Conservation (phyloP, 2,888 invertebrate genomes). For the Cremastinae sp. region DNA sequence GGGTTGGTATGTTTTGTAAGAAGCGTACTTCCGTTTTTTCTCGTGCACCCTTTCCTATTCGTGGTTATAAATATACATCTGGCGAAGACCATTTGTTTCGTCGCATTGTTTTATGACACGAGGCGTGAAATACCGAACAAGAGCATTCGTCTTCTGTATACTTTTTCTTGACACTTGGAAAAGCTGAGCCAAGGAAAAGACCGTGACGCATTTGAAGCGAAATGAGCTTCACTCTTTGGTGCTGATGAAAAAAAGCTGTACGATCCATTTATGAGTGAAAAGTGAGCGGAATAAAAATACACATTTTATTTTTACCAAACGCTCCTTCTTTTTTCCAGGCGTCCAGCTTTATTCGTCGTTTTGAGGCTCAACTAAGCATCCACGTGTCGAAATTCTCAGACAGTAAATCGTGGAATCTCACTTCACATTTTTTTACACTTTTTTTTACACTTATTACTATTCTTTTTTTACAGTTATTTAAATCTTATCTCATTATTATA, state of each 20-base stretch:
- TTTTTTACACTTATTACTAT: background rate
- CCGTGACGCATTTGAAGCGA: constrained; percentile 18
- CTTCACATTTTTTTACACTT: constrained; percentile 5
- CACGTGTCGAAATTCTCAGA: constrained; percentile 21
- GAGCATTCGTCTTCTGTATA: constrained; percentile 71
- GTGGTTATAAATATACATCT: constrained; percentile 74
- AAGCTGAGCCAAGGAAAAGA: constrained; percentile 39
- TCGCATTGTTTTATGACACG: constrained; percentile 70
- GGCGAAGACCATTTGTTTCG: constrained; percentile 73
- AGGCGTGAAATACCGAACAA: constrained; percentile 63
- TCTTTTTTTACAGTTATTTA: background rate
- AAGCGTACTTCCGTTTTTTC: constrained; percentile 22
- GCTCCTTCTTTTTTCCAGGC: constrained; percentile 16
- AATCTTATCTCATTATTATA: background rate
- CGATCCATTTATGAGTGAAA: constrained; percentile 38
- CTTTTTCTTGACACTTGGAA: constrained; percentile 66
- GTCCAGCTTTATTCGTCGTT: constrained; percentile 35
- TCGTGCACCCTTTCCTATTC: constrained; percentile 42
- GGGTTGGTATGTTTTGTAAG: background rate
- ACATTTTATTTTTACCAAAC: too few relatives aligned
- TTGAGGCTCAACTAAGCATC: constrained; percentile 5
- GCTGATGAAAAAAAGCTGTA: constrained; percentile 51
- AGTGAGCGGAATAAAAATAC: constrained; percentile 22
- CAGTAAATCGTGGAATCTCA: background rate
- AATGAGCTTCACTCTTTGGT: constrained; percentile 3